phyloP scores from a whole-genome alignment of 2,888 invertebrate genomes.

The Cacoxenus indagator region DNA sequence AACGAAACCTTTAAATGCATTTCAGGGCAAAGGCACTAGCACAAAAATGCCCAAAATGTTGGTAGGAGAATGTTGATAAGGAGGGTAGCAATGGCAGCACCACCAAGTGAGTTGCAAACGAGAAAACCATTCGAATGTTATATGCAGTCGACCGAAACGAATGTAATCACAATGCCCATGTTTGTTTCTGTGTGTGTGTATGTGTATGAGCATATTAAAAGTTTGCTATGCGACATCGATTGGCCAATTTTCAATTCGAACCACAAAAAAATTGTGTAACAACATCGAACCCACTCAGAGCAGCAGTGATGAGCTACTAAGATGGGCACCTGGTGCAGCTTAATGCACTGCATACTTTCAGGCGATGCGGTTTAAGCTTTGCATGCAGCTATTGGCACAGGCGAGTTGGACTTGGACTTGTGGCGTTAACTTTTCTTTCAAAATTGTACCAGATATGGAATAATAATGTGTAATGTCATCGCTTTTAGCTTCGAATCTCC shows the following conservation, averaged over 20 bases:
- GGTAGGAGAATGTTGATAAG: neutral
- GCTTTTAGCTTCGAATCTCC: too few relatives aligned
- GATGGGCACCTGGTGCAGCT: neutral
- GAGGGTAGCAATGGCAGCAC: neutral
- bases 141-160: neutral
- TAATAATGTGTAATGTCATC: too few relatives aligned
- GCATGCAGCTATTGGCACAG: too few relatives aligned
- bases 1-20: neutral
- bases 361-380: neutral
- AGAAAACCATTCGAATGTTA: neutral
- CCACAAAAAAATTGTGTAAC: neutral
- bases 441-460: too few relatives aligned
- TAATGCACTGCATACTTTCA: constrained; percentile 14
- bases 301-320: neutral
- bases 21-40: neutral
- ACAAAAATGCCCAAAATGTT: neutral
- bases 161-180: neutral
- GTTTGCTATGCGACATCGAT: constrained; percentile 2
- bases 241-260: constrained; percentile 21
- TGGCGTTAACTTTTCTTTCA: too few relatives aligned
- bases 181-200: neutral
- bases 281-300: neutral
- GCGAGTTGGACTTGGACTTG: too few relatives aligned
- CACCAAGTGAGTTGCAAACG: neutral
- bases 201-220: neutral